A percentile compares a stretch with the other conserved stretches of the same genome.
Conservation (phyloP, 2,888 invertebrate species). For the Carabus problematicus region DNA sequence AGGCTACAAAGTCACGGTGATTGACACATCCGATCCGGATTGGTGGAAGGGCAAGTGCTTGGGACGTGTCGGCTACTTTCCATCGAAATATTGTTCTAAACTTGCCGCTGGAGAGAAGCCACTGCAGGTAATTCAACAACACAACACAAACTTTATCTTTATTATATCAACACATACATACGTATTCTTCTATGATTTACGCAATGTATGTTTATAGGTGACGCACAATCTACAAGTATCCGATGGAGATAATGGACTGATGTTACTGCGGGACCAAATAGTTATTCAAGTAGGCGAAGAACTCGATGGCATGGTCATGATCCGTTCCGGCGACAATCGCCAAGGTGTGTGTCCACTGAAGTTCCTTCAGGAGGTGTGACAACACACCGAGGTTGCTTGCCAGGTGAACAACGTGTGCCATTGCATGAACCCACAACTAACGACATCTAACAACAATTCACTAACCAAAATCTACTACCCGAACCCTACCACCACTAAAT, state of each 20-base stretch:
- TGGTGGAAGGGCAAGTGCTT: constrained; percentile 98
- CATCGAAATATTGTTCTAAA: constrained; percentile 92
- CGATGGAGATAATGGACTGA: constrained; percentile 82
- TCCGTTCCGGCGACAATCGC: constrained; percentile 90
- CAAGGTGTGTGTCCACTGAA: constrained; percentile 94
- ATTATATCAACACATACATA: too few relatives aligned
- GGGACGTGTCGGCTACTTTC: constrained; percentile 91
- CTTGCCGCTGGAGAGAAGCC: constrained; percentile 90
- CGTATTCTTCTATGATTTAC: neutral
- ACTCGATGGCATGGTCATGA: constrained; percentile 91
- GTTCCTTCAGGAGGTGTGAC: constrained; percentile 95
- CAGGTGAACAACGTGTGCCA: constrained; percentile 53
- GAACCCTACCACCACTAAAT: constrained; percentile 50
- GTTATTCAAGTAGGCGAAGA: constrained; percentile 93
- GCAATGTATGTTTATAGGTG: constrained; percentile 51
- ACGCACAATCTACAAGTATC: constrained; percentile 85
- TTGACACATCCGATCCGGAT: constrained; percentile 92
- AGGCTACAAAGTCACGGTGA: constrained; percentile 89
- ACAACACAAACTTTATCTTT: neutral
- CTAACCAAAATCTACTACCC: constrained; percentile 56
- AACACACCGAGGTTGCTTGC: constrained; percentile 59
- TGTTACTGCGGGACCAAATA: constrained; percentile 90
- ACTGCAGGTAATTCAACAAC: constrained; percentile 71
- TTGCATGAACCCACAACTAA: constrained; percentile 43
- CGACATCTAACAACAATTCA: constrained; percentile 42